These are phyloP conservation scores for Lottia gigantea DNA, from an alignment of 2,888 invertebrate genomes.

Conservation along the genomic window DNA sequence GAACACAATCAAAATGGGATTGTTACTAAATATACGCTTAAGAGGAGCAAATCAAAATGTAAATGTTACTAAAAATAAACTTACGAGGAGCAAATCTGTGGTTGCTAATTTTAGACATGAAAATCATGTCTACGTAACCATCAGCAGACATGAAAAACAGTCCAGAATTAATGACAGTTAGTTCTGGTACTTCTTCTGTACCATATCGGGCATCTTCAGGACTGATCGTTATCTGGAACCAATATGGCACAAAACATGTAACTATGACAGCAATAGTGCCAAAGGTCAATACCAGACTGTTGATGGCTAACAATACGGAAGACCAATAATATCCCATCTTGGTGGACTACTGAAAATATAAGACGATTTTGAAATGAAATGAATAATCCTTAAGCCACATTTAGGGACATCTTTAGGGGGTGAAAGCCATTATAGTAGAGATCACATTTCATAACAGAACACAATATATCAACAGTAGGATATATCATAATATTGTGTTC, in stretches of 20 bases:
- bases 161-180: constrained; percentile 35
- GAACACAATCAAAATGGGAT: no score
- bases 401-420: no score
- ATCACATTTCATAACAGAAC: no score
- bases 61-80: constrained; percentile 19
- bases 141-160: constrained; percentile 33
- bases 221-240: constrained; percentile 31
- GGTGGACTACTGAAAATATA: no score
- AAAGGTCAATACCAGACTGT: constrained; percentile 24
- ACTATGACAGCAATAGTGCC: constrained; percentile 18
- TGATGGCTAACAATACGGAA: constrained; percentile 21
- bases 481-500: no score
- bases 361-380: no score
- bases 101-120: constrained; percentile 38
- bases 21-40: no score
- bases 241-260: constrained; percentile 27
- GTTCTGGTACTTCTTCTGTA: constrained; percentile 25
- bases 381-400: no score
- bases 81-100: constrained; percentile 42
- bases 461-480: no score
- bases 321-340: no score
- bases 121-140: constrained; percentile 33
- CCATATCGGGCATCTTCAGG: constrained; percentile 34
- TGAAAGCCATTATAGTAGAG: no score
- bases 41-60: no score